Conservation (phyloP, 2,888 invertebrate genomes). For the Fragum sueziense region DNA sequence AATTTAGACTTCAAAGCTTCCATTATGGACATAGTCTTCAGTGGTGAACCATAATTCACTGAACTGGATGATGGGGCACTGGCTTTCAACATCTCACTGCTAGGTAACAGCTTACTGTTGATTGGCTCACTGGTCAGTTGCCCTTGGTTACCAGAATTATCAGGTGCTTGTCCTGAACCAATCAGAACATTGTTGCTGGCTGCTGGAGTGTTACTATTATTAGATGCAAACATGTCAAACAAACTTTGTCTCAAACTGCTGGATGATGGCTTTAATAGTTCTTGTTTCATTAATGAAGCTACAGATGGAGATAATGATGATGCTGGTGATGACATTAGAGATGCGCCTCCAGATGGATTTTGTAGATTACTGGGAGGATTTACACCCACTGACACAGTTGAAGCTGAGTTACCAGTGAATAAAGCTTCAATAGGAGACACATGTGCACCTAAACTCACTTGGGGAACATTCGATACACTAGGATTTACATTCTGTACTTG, state of each 20-base stretch:
- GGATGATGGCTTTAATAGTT: constrained; percentile 1
- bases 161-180: not conserved
- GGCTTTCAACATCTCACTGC: not conserved
- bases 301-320: not conserved
- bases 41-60: constrained; percentile 52
- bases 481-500: not conserved
- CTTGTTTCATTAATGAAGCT: not conserved
- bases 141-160: not conserved
- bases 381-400: not conserved
- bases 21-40: constrained; percentile 48
- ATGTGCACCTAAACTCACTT: not conserved
- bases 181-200: not conserved
- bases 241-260: constrained; percentile 42
- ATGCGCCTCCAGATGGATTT: not conserved
- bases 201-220: constrained; percentile 5
- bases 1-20: constrained; percentile 58
- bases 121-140: not conserved
- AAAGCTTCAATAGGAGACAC: constrained; percentile 40
- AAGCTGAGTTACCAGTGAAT: constrained; percentile 15
- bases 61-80: constrained; percentile 24
- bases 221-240: constrained; percentile 53
- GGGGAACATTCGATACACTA: not conserved
- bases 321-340: not conserved
- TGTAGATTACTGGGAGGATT: not conserved
- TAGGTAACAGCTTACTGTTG: not conserved